phyloP scores from a whole-genome alignment of 2,113 vertebrate genomes.

The Rhinopomastus cyanomelas region DNA sequence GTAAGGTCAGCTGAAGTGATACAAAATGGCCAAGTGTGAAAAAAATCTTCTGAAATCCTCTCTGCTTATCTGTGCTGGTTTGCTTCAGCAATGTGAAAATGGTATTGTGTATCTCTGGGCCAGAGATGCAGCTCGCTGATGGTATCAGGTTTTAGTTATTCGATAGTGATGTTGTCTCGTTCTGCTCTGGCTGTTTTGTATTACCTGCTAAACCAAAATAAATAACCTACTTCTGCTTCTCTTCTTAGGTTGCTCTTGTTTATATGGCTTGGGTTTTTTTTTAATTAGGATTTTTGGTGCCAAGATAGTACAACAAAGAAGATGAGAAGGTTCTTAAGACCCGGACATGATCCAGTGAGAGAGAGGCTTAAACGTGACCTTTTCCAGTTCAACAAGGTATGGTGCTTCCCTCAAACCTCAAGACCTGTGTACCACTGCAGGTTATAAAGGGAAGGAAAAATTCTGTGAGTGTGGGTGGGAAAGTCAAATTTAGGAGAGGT shows the following conservation, averaged over 20 bases:
- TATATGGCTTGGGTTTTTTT: background rate
- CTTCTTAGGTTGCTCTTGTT: constrained; percentile 1
- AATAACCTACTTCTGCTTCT: constrained; percentile 37
- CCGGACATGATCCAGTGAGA: constrained; percentile 88
- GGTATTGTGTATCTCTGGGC: background rate
- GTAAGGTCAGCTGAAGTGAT: background rate
- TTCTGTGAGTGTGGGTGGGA: background rate
- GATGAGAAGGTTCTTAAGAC: constrained; percentile 95
- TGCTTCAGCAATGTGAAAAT: background rate
- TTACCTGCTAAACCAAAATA: constrained; percentile 28
- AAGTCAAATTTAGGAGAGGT: constrained; percentile 27
- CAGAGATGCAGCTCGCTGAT: background rate
- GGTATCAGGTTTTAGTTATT: constrained; percentile 38
- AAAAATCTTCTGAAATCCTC: background rate
- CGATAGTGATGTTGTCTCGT: background rate
- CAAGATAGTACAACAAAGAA: constrained; percentile 52
- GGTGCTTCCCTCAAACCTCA: background rate
- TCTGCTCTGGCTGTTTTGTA: background rate
- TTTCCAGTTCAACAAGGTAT: constrained; percentile 95
- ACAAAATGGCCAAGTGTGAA: background rate
- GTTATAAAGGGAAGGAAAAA: background rate
- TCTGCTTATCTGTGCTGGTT: background rate
- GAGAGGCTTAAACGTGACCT: constrained; percentile 93
- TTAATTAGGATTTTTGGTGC: constrained; percentile 48
- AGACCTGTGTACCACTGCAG: background rate